phyloP scores from a whole-genome alignment of 2,113 vertebrate genomes.

The Notarius quadriscutis region DNA sequence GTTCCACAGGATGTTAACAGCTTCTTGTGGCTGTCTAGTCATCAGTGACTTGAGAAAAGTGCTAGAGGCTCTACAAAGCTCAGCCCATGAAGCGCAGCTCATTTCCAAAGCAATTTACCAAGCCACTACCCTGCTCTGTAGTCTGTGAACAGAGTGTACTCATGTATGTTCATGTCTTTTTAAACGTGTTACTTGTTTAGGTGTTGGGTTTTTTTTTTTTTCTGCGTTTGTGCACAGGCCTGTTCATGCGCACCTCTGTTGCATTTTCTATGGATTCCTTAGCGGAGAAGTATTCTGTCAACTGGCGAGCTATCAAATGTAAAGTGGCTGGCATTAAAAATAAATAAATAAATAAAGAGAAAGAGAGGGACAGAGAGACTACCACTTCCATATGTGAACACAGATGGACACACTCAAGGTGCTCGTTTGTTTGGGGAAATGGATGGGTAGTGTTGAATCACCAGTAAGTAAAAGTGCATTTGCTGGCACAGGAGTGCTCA shows the following conservation, averaged over 20 bases:
- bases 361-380: neutral
- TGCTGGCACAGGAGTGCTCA: conserved; percentile 23
- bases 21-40: conserved; percentile 33
- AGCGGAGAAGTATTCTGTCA: conserved; percentile 36
- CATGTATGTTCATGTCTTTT: conserved; percentile 48
- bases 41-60: conserved; percentile 22
- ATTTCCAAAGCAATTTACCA: conserved; percentile 53
- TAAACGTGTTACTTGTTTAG: conserved; percentile 54
- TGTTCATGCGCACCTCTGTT: conserved; percentile 33
- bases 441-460: conserved; percentile 33
- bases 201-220: conserved; percentile 38
- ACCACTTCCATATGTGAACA: conserved; percentile 27
- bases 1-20: conserved; percentile 24
- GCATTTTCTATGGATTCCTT: conserved; percentile 44
- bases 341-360: neutral
- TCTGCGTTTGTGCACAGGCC: conserved; percentile 21
- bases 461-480: conserved; percentile 34
- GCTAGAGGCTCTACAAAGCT: conserved; percentile 34
- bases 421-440: conserved; percentile 22
- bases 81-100: conserved; percentile 41
- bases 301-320: conserved; percentile 35
- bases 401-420: conserved; percentile 36
- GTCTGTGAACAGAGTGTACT: conserved; percentile 32
- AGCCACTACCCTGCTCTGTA: conserved; percentile 47
- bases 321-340: conserved; percentile 41